A percentile compares a stretch with the other conserved stretches of the same genome.
Conservation (phyloP, 2,797 vertebrate genomes). For the Microctenopoma stevenorrisi region DNA sequence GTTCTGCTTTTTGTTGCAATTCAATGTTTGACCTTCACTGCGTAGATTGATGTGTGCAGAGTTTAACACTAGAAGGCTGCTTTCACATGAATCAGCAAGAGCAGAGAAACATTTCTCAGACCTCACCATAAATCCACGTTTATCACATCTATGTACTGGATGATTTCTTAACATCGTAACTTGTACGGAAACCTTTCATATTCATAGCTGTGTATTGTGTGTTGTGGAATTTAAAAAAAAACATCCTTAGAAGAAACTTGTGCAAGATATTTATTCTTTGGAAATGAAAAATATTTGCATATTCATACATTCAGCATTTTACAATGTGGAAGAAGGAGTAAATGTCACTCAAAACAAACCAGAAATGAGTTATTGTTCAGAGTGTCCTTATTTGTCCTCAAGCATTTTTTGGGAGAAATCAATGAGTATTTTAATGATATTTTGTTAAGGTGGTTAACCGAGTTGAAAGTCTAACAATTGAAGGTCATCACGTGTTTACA, state of each 20-base stretch:
- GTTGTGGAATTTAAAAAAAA: slow-evolving; percentile 1
- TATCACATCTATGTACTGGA: not conserved
- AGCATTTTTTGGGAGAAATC: too few relatives aligned
- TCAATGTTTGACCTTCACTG: slow-evolving; percentile 11
- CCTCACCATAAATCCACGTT: slow-evolving; percentile 5
- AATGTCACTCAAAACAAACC: not conserved
- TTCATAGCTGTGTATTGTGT: not conserved
- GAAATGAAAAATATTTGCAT: slow-evolving; percentile 13
- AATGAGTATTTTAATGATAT: not conserved
- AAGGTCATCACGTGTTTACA: not conserved
- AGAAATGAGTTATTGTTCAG: not conserved
- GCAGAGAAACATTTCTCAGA: not conserved
- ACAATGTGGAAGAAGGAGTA: not conserved
- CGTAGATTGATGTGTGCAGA: slow-evolving; percentile 8
- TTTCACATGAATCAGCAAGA: slow-evolving; percentile 3
- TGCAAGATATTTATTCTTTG: not conserved
- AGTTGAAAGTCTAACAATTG: not conserved
- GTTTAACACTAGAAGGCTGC: not conserved
- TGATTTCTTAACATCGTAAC: not conserved
- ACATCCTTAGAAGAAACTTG: slow-evolving; percentile 5
- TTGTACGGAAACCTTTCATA: slow-evolving; percentile 3
- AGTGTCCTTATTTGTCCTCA: not conserved
- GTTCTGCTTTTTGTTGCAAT: slow-evolving; percentile 2
- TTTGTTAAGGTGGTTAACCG: too few relatives aligned
- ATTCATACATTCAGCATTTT: slow-evolving; percentile 8